Conservation (phyloP, 23 tunicate genomes). For the Diplosoma virens region DNA sequence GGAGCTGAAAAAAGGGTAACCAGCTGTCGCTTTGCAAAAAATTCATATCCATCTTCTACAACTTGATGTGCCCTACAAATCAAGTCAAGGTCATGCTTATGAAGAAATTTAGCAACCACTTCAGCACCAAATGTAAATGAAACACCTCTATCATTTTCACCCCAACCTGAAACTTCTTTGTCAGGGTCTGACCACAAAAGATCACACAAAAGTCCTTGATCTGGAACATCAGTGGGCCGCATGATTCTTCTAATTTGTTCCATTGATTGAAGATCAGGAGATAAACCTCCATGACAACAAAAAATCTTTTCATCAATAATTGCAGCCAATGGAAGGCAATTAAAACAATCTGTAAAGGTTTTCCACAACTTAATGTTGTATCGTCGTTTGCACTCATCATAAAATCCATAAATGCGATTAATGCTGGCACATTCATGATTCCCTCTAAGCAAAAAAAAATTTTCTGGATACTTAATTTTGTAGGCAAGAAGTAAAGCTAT, state of each 20-base stretch:
- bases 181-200: conserved; percentile 99
- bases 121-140: conserved; percentile 99
- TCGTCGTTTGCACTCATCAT: conserved; percentile 97
- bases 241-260: conserved; percentile 98
- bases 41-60: conserved; percentile 53
- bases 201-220: conserved; percentile 97
- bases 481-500: conserved; percentile 96
- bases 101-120: conserved; percentile 97
- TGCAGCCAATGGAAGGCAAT: conserved; percentile 95
- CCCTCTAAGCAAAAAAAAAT: conserved; percentile 95
- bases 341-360: conserved; percentile 97
- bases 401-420: conserved; percentile 98
- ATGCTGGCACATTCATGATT: conserved; percentile 99
- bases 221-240: conserved; percentile 99
- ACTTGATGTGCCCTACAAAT: conserved; percentile 99
- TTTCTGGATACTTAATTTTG: conserved; percentile 98
- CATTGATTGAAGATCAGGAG: conserved; percentile 98
- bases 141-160: conserved; percentile 98
- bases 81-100: conserved; percentile 96
- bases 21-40: conserved; percentile 97
- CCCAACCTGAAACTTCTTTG: conserved; percentile 99
- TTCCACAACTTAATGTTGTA: conserved; percentile 99
- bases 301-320: conserved; percentile 98
- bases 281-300: conserved; percentile 98
- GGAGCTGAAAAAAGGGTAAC: conserved; percentile 98